A percentile compares a stretch with the other conserved stretches of the same genome.
Evolutionary conservation across 2,113 vertebrate genomes (phyloP).

Genomic region (Lophius piscatorius): DNA sequence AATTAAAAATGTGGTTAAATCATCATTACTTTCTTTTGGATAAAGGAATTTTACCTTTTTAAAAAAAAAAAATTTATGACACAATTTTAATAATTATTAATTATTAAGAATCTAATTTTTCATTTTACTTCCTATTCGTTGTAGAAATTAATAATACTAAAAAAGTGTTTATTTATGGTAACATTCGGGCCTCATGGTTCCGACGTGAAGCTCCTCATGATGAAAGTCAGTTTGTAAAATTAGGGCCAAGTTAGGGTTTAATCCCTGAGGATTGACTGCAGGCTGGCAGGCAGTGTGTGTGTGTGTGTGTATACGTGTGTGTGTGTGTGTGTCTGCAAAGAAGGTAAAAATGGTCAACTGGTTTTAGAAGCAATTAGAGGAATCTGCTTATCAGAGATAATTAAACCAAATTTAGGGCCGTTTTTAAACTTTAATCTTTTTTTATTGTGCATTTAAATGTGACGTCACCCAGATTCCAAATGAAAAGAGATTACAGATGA

Average conservation of each 20-base stretch:
- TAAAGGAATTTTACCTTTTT: no score
- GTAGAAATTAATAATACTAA: no score
- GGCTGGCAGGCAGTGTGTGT: constrained; percentile 1
- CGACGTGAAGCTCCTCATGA: background rate
- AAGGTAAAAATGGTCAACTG: constrained; percentile 47
- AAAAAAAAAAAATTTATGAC: no score
- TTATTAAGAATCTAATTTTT: no score
- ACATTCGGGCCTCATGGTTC: no score
- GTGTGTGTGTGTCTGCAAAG: constrained; percentile 20
- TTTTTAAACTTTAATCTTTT: constrained; percentile 33
- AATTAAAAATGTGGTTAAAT: no score
- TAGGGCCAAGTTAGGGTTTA: constrained; percentile 40
- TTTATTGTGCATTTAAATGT: background rate
- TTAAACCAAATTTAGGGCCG: constrained; percentile 43
- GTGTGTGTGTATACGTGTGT: constrained; percentile 23
- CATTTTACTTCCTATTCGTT: no score
- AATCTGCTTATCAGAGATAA: constrained; percentile 54
- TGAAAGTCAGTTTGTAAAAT: constrained; percentile 42
- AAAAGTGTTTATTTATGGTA: no score
- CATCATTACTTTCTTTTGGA: no score
- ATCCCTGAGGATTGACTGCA: constrained; percentile 38
- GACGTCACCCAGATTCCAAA: background rate
- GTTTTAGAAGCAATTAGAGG: constrained; percentile 54
- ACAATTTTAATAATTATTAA: no score
- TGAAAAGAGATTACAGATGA: constrained; percentile 14